These are phyloP conservation scores for Melanitta fusca DNA, from an alignment of 2,797 vertebrate species.

Conservation along the genomic window DNA sequence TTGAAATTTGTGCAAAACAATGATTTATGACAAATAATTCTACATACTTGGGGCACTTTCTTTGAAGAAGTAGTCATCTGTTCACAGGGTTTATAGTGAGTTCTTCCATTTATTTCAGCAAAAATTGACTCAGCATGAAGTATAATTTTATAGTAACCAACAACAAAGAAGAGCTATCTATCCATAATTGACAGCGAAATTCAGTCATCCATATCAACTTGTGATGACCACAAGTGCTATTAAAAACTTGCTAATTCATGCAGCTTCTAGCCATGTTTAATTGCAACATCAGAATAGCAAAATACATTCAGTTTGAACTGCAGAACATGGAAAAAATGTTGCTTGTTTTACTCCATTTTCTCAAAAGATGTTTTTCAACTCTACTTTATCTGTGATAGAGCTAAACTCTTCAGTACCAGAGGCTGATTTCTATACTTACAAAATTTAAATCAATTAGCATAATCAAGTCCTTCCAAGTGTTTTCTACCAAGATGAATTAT, in stretches of 20 bases:
- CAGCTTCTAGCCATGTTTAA: slow-evolving; percentile 65
- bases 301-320: slow-evolving; percentile 12
- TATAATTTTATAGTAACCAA: slow-evolving; percentile 56
- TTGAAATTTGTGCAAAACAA: background rate
- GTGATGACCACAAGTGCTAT: slow-evolving; percentile 58
- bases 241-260: slow-evolving; percentile 65
- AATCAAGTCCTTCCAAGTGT: slow-evolving; percentile 65
- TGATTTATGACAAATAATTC: background rate
- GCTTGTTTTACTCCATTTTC: slow-evolving; percentile 57
- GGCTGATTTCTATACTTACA: slow-evolving; percentile 44
- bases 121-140: slow-evolving; percentile 45
- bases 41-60: background rate
- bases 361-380: slow-evolving; percentile 22
- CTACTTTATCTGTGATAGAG: slow-evolving; percentile 31
- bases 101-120: slow-evolving; percentile 22
- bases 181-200: slow-evolving; percentile 59
- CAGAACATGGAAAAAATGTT: background rate
- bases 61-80: background rate
- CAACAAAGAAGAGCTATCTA: slow-evolving; percentile 56
- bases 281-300: slow-evolving; percentile 50
- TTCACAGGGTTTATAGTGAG: background rate
- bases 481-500: slow-evolving; percentile 60
- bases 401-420: slow-evolving; percentile 31
- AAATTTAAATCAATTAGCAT: slow-evolving; percentile 67
- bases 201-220: slow-evolving; percentile 65